Percentiles rank a stretch among this genome's conserved stretches.
phyloP scores from a whole-genome alignment of 1,140 invertebrate genomes.

The Phymorhynchus buccinoides region DNA sequence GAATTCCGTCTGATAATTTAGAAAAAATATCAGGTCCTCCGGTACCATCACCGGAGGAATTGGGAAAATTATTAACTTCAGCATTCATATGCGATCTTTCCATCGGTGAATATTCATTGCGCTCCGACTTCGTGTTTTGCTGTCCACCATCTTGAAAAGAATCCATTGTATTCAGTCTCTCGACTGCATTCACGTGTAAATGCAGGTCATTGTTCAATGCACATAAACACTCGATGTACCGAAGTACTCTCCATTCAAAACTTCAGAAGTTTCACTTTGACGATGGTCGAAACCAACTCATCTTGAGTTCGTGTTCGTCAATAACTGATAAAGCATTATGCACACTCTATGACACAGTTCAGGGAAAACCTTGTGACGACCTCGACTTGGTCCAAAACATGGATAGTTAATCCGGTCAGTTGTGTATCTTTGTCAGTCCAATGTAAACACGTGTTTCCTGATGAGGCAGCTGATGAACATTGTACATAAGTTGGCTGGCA shows the following conservation, averaged over 20 bases:
- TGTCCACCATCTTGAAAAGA: slow-evolving; percentile 71
- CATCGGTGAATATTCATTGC: slow-evolving; percentile 60
- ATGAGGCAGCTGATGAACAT: slow-evolving; percentile 54
- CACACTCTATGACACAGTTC: slow-evolving; percentile 41
- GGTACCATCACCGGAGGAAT: slow-evolving; percentile 56
- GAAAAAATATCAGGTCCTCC: slow-evolving; percentile 60
- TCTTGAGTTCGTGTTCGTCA: slow-evolving; percentile 47
- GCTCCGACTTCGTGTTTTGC: slow-evolving; percentile 64
- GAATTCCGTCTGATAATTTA: slow-evolving; percentile 65
- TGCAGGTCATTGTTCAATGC: neutral
- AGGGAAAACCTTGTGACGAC: slow-evolving; percentile 52
- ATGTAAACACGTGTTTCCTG: slow-evolving; percentile 62
- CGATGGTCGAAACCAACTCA: neutral
- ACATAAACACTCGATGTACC: neutral
- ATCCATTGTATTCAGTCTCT: slow-evolving; percentile 66
- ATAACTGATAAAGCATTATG: slow-evolving; percentile 60
- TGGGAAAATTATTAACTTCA: slow-evolving; percentile 65
- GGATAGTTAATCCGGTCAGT: slow-evolving; percentile 28
- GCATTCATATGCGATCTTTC: slow-evolving; percentile 65
- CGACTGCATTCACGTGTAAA: slow-evolving; percentile 55
- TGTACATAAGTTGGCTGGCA: slow-evolving; percentile 65
- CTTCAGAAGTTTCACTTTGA: slow-evolving; percentile 33
- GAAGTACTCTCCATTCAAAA: neutral
- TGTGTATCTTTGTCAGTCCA: slow-evolving; percentile 17
- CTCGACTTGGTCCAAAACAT: slow-evolving; percentile 29